Evolutionary conservation across 2,888 invertebrate species (phyloP), one percentile per base, ranked within the genome.

Genomic region (Drosophila setosimentum): DNA sequence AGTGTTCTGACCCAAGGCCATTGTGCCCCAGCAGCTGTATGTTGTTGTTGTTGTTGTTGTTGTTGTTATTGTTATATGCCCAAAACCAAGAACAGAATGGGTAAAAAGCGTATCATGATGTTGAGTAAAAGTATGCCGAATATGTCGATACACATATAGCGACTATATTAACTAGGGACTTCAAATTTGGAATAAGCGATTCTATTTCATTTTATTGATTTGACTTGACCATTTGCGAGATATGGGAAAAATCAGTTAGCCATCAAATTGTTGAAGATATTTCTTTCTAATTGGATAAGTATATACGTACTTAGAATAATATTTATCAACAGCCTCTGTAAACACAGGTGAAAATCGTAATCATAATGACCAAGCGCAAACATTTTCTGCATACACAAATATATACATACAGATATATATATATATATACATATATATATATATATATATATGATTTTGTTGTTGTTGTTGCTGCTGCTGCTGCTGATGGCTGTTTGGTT

Each of bases 401-500:
- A 33, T 13, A 33, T 13, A 3, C 13, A n/a, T n/a, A 40, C 0
- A n/a, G 4, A 10, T 4, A n/a, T 40, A 40, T n/a, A 40, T 10
- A 37, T 8, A 18, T 18, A 37, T 18, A 18, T 3, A 18, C 0
- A 18, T 37, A 37, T 37, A 37, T n/a, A n/a, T n/a, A n/a, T n/a
- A 10, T 40, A n/a, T 40, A 40, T 40, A 40, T 10, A 40, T 10
- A n/a, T 18, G 40, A n/a, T 40, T n/a, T 40, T 8, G n/a, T 11
- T 40, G 10, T 2, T 4, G 40, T 4, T 40, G 40, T 16, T 35
- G 35, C 4, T 33, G 33, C 21, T 63, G 59, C 27, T 65, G 60
- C 42, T 49, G 57, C 6, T 58, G 54, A 51, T 66, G 80, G 76
- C 74, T 73, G 62, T 59, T 71, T 51, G 80, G 35, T 45, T 76